phyloP scores from a whole-genome alignment of 2,888 invertebrate genomes.

The Acanthopleura granulata region DNA sequence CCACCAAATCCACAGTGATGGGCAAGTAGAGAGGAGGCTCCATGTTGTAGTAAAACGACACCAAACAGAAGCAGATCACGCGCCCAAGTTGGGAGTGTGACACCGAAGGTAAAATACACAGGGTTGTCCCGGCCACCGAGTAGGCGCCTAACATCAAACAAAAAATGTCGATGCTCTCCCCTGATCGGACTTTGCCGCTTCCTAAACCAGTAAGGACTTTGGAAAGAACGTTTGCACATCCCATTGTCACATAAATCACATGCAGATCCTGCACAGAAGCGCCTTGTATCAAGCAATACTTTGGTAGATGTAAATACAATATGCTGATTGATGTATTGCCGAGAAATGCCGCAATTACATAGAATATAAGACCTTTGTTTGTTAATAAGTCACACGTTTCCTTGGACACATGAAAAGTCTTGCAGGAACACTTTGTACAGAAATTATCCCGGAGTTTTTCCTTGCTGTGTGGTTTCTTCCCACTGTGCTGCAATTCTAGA shows the following conservation, averaged over 20 bases:
- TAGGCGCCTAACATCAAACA: not conserved
- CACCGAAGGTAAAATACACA: not conserved
- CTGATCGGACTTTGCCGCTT: not conserved
- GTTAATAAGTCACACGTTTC: not conserved
- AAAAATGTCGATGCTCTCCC: not conserved
- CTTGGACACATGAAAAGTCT: not conserved
- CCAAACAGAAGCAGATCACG: not conserved
- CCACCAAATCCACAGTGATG: not conserved
- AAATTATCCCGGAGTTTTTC: not conserved
- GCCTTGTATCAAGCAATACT: not conserved
- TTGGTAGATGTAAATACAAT: slow-evolving; percentile 2
- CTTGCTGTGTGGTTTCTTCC: not conserved
- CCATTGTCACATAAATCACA: not conserved
- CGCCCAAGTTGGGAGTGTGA: not conserved
- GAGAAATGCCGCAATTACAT: not conserved
- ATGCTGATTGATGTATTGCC: not conserved
- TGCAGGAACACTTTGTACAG: not conserved
- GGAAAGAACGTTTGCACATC: not conserved
- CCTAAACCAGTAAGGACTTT: not conserved
- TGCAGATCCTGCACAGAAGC: not conserved
- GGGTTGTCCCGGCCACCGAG: not conserved
- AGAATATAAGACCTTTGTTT: not conserved
- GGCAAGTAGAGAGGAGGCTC: not conserved
- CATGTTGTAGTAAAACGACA: not conserved
- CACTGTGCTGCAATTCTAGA: not conserved